Evolutionary conservation across 1,140 invertebrate genomes (phyloP).

Genomic region (Acromyrmex echinatior): DNA sequence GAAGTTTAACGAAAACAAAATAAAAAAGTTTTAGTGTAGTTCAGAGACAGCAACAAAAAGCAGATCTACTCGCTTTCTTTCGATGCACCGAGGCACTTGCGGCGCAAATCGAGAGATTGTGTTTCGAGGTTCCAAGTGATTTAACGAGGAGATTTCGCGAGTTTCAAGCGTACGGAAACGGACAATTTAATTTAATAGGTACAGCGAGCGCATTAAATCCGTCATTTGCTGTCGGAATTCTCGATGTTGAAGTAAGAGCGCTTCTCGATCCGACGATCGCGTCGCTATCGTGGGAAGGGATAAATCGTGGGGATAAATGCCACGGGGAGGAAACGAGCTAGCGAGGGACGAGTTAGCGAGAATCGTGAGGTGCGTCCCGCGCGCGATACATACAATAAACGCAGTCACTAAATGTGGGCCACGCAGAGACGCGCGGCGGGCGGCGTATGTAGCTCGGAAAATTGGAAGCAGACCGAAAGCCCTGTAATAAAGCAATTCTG

Average conservation of each 20-base stretch:
- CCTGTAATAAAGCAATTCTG: constrained; percentile 75
- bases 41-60: too few relatives aligned
- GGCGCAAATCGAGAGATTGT: not conserved
- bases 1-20: too few relatives aligned
- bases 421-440: not conserved
- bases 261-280: too few relatives aligned
- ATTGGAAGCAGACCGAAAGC: constrained; percentile 70
- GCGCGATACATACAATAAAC: constrained; percentile 47
- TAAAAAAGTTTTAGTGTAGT: too few relatives aligned
- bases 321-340: not conserved
- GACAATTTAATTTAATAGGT: not conserved
- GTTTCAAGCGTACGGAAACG: not conserved
- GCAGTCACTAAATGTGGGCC: constrained; percentile 55
- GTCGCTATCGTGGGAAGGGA: not conserved
- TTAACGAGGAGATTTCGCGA: not conserved
- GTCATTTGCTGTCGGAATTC: not conserved
- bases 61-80: too few relatives aligned
- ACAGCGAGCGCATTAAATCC: not conserved
- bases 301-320: not conserved
- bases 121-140: not conserved
- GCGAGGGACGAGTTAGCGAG: not conserved
- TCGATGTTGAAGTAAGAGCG: not conserved
- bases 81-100: not conserved
- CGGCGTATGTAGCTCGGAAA: constrained; percentile 47
- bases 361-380: constrained; percentile 39